Base-by-base conservation (phyloP, 1,140 invertebrate species). In the Mycetomoellerius zeteki region DNA sequence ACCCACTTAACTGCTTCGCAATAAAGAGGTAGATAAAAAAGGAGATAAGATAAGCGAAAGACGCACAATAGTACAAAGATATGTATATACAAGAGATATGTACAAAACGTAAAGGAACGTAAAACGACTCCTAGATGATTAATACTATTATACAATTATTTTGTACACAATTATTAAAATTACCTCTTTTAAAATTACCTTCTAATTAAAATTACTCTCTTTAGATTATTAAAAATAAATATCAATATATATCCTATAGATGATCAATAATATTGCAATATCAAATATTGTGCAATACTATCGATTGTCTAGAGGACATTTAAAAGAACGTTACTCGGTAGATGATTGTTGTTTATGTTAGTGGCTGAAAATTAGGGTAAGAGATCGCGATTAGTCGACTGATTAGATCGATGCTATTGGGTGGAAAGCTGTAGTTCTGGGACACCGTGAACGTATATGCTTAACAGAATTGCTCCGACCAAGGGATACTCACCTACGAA, bases 11-110 rank as follows among this genome's bases (percentile, higher is more conserved):
- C 37, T 60, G n/a, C 12, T 37, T 58, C 30, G 30, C 52, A 33
- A 33, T 33, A 37, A 75, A 14, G n/a, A 37, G 12, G 10, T 54
- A 72, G 72, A 37, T 75, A 54, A 73, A 75, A 16, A 56, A 33
- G 5, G 3, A 76, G 73, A 76, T 76, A 37, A 60, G 65, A 69
- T 69, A 69, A 58, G 71, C 52, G n/a, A 12, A 56, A 30, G 0
- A 73, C 16, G 27, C 10, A 58, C 27, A 37, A 37, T 19, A 58
- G 37, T 69, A 37, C 5, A 33, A 56, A 73, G 7, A 54, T 56
- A 73, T 19, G 12, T 30, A 30, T 21, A 8, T 33, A 16, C 54
- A 3, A 37, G 30, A 58, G 30, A 37, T 75, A 75, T 21, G 37
- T 19, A n/a, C 14, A 16, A 33, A 72, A 47, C 19, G 27, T n/a